A percentile compares a stretch with the other conserved stretches of the same genome.
phyloP scores from a whole-genome alignment of 2,113 vertebrate species.

The Brienomyrus brachyistius region DNA sequence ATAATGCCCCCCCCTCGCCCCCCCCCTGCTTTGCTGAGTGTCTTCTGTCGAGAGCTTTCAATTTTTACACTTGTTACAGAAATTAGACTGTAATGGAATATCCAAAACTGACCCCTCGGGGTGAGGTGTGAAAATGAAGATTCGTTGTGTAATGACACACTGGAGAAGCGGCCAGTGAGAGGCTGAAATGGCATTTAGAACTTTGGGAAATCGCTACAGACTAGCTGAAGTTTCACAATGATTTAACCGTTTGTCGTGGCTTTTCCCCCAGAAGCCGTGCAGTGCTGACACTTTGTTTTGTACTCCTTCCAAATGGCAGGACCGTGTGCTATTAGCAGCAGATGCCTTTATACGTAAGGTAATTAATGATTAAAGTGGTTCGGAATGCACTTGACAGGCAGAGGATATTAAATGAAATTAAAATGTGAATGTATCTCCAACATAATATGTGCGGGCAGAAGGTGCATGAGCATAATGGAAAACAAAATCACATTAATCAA shows the following conservation, averaged over 20 bases:
- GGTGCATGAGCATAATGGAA: not conserved
- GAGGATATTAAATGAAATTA: slow-evolving; percentile 9
- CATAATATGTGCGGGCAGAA: not conserved
- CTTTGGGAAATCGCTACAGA: not conserved
- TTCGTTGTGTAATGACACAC: not conserved
- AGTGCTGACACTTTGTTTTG: not conserved
- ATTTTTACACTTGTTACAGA: slow-evolving; percentile 9
- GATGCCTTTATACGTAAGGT: not conserved
- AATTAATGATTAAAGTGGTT: slow-evolving; percentile 11
- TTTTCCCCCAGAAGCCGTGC: not conserved
- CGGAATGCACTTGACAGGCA: not conserved
- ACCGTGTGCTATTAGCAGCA: not conserved
- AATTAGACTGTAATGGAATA: slow-evolving; percentile 5
- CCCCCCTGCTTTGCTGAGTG: not conserved
- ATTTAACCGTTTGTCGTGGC: not conserved
- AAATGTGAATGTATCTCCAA: not conserved
- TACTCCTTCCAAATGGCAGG: not conserved
- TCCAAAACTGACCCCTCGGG: not conserved
- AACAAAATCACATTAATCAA: slow-evolving; percentile 5
- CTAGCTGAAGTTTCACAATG: not conserved
- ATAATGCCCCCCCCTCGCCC: no score
- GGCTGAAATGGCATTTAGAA: not conserved
- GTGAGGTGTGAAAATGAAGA: not conserved
- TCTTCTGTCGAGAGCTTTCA: slow-evolving; percentile 8
- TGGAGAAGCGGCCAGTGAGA: not conserved